These are phyloP conservation scores for Megalurothrips usitatus DNA, from an alignment of 2,888 invertebrate species.

Conservation along the genomic window DNA sequence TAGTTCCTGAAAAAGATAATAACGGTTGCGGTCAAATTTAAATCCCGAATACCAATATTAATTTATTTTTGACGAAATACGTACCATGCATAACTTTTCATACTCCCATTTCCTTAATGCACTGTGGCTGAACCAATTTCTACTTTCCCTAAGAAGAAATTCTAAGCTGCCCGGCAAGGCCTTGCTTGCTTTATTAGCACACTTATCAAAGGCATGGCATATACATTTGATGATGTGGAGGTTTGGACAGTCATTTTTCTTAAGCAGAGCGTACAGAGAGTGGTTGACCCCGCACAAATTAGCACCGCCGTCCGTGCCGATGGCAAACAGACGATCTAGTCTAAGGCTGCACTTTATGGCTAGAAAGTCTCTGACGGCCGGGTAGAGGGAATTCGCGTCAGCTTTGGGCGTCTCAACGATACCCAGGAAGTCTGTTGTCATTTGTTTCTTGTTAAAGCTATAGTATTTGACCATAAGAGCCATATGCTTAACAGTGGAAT, in stretches of 20 bases:
- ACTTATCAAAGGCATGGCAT: neutral
- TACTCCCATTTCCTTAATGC: conserved; percentile 36
- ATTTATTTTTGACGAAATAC: conserved; percentile 26
- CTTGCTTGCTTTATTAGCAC: neutral
- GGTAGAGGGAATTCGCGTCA: neutral
- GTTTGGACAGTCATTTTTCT: neutral
- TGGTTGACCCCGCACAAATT: conserved; percentile 38
- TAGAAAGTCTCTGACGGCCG: neutral
- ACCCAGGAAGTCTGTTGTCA: neutral
- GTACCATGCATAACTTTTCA: conserved; percentile 35
- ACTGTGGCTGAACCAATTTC: conserved; percentile 38
- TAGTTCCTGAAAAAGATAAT: neutral
- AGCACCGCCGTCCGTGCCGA: conserved; percentile 39
- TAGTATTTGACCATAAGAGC: neutral
- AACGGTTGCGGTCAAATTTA: neutral
- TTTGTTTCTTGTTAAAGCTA: neutral
- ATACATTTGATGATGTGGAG: neutral
- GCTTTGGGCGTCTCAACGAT: neutral
- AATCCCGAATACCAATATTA: neutral
- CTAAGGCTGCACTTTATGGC: conserved; percentile 30
- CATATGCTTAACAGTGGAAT: conserved; percentile 36
- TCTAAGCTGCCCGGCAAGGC: neutral
- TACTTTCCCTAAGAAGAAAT: conserved; percentile 18
- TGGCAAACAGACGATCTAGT: conserved; percentile 36
- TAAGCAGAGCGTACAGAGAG: conserved; percentile 36